A percentile compares a stretch with the other conserved stretches of the same genome.
phyloP scores from a whole-genome alignment of 2,113 vertebrate species.

The Arvicanthis niloticus region DNA sequence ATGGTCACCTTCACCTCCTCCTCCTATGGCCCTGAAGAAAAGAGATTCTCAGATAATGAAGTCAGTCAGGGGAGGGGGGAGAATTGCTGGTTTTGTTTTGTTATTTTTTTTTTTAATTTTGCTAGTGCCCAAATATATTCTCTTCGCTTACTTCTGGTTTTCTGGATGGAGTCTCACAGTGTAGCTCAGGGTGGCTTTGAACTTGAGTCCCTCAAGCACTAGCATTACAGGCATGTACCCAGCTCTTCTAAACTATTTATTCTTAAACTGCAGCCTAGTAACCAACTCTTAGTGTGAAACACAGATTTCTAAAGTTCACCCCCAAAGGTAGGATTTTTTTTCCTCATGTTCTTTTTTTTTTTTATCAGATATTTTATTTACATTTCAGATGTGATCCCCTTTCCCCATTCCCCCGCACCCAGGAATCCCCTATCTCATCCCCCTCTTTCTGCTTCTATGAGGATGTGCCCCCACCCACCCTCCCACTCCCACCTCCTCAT shows the following conservation, averaged over 20 bases:
- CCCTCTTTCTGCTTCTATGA: no score
- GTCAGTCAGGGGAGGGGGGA: not conserved
- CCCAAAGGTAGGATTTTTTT: no score
- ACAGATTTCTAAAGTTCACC: not conserved
- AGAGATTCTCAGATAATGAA: not conserved
- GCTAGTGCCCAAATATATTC: rapidly evolving
- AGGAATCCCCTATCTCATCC: no score
- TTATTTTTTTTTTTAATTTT: no score
- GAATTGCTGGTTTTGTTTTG: not conserved
- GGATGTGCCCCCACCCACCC: no score
- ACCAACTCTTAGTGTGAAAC: not conserved
- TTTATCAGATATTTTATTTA: no score
- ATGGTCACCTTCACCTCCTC: no score
- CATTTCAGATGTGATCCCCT: no score
- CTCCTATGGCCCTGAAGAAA: not conserved
- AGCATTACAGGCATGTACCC: not conserved
- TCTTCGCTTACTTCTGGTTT: not conserved
- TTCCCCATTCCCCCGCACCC: no score
- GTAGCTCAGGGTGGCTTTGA: not conserved
- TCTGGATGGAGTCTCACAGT: not conserved
- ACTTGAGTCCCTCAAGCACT: not conserved
- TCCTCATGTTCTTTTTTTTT: no score
- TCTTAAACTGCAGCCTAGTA: not conserved
- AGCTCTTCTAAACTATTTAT: not conserved
- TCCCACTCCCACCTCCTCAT: no score